Conservation (phyloP, 1,140 invertebrate species). For the Rhyacophila brunnea region DNA sequence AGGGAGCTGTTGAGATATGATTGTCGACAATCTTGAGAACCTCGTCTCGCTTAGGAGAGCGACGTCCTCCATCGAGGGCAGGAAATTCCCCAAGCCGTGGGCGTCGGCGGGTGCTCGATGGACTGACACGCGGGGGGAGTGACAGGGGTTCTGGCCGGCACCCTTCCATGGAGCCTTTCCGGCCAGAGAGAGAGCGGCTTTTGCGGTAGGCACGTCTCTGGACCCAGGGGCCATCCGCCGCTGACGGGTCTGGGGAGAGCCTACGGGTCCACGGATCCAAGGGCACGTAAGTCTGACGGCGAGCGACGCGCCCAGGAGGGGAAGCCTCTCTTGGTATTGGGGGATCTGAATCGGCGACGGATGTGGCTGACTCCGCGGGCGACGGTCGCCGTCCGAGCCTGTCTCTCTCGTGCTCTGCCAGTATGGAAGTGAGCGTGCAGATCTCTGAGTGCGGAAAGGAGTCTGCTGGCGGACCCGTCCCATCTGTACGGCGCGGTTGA, state of each 20-base stretch:
- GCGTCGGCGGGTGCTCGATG: conserved; percentile 1
- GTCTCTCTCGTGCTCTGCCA: conserved; percentile 27
- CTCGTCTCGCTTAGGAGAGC: too few relatives aligned
- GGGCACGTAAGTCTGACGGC: conserved; percentile 40
- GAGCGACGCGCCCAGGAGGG: conserved; percentile 38
- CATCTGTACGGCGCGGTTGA: conserved; percentile 13
- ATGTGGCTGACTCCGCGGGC: conserved; percentile 40
- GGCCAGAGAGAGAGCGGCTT: conserved; percentile 25
- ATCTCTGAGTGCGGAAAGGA: conserved; percentile 32
- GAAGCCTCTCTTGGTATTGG: conserved; percentile 34
- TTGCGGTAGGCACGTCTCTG: conserved; percentile 17
- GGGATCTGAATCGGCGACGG: conserved; percentile 29
- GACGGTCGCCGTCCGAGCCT: conserved; percentile 42
- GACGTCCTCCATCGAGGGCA: conserved; percentile 15
- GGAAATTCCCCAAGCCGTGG: conserved; percentile 20
- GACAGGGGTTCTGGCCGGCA: conserved; percentile 15
- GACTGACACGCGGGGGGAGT: conserved; percentile 14
- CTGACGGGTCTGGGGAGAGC: conserved; percentile 24
- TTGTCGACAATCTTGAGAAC: conserved; percentile 15
- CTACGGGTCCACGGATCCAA: conserved; percentile 44
- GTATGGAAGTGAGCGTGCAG: conserved; percentile 27
- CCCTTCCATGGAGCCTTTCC: conserved; percentile 17
- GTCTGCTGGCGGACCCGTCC: conserved; percentile 18
- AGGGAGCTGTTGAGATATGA: conserved; percentile 15
- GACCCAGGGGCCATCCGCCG: conserved; percentile 30